phyloP scores from a whole-genome alignment of 2,113 vertebrate species.

The Pycnonotus jocosus region DNA sequence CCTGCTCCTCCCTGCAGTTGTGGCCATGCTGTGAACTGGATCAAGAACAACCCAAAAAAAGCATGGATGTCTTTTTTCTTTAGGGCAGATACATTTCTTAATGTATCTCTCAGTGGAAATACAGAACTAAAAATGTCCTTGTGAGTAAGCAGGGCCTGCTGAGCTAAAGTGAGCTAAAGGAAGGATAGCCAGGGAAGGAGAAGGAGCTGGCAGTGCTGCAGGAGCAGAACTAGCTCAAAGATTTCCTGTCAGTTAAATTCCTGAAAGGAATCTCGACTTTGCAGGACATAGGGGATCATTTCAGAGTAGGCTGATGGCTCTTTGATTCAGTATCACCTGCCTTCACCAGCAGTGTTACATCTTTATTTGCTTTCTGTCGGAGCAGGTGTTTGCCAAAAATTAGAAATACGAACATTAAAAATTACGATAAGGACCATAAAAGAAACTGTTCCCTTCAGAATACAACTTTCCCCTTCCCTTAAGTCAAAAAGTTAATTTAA shows the following conservation, averaged over 20 bases:
- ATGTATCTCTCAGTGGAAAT: background rate
- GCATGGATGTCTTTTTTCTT: background rate
- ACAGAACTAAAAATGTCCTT: background rate
- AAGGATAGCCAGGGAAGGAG: background rate
- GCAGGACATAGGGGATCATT: background rate
- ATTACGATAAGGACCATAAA: background rate
- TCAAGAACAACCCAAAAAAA: background rate
- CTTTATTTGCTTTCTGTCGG: background rate
- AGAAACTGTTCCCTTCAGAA: background rate
- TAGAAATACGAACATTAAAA: background rate
- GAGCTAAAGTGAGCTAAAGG: background rate
- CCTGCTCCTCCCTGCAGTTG: background rate
- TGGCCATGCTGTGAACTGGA: background rate
- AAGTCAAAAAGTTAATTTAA: background rate
- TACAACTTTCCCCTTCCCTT: background rate
- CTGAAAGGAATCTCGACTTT: background rate
- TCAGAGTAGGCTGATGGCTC: background rate
- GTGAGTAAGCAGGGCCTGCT: background rate
- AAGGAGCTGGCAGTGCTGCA: background rate
- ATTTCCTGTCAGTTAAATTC: background rate
- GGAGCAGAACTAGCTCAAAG: background rate
- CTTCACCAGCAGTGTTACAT: background rate
- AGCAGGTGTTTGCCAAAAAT: background rate
- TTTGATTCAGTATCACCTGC: background rate
- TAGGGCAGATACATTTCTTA: background rate